Evolutionary conservation across 2,888 invertebrate genomes (phyloP), one percentile per base, ranked within the genome.

Genomic region (Clusia tigrina): DNA sequence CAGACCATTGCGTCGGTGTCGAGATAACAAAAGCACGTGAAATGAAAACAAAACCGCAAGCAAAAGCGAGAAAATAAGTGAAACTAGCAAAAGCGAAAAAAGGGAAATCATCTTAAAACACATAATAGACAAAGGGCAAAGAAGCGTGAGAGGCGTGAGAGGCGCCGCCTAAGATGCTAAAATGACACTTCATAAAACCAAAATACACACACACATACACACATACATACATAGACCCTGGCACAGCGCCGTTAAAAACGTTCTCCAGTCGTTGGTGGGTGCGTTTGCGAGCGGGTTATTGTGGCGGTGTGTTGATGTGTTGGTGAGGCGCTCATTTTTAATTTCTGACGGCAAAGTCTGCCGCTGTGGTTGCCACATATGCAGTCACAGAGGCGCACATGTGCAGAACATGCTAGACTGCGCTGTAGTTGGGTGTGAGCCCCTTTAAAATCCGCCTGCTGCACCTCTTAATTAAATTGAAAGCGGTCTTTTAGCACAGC

Each of bases 1-100:
- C 53, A 51, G 62, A 57, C 57, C 62, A 62, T 23, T 52, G 57
- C 57, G 52, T 25, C 38, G 18, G 37, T 48, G 48, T 23, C 25
- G 54, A 20, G 37, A 18, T 52, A 53, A 62, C 52, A 51, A 62
- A 42, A 42, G 3, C 3, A 42, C 6, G n/a, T 3, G 42, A 42
- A 42, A 42, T 17, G 3, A 42, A 6, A 42, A 6, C 42, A 42
- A 42, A 42, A 10, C 6, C 12, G n/a, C 9, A 42, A n/a, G 15
- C n/a, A n/a, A 10, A 42, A 42, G 42, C 3, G 12, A n/a, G n/a
- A 6, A 17, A 3, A 15, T 17, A 42, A 42, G 42, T n/a, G 12
- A 42, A 42, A 42, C 42, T 42, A 42, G 3, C 3, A 3, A 42
- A 12, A 42, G 9, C 15, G 15, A 42, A 42, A 42, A 42, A 42